These are phyloP conservation scores for Hemithea aestivaria DNA, from an alignment of 2,888 invertebrate genomes.

Conservation along the genomic window DNA sequence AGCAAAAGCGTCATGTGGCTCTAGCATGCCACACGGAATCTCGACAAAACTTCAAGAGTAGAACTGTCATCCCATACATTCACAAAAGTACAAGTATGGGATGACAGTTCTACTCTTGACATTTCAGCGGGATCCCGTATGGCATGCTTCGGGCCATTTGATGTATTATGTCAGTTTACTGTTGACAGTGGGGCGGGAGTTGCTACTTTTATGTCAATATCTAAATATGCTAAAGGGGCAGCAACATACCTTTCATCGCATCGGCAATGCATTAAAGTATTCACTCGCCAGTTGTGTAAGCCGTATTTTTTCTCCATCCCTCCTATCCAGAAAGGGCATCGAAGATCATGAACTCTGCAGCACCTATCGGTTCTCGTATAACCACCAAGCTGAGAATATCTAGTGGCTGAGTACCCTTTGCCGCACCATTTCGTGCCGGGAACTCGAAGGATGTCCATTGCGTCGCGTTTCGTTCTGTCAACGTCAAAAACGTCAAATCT, in stretches of 20 bases:
- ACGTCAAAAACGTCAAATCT: conserved; percentile 17
- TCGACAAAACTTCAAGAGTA: too few relatives aligned
- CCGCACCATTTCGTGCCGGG: conserved; percentile 98
- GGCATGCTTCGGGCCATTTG: too few relatives aligned
- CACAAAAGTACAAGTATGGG: too few relatives aligned
- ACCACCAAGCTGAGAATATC: conserved; percentile 90
- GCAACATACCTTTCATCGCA: conserved; percentile 91
- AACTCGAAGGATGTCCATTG: conserved; percentile 85
- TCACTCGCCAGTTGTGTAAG: conserved; percentile 92
- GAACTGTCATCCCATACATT: too few relatives aligned
- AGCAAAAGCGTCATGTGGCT: too few relatives aligned
- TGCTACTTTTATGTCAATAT: too few relatives aligned
- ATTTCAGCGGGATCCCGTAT: too few relatives aligned
- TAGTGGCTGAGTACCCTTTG: conserved; percentile 88
- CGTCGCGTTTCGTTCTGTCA: conserved; percentile 66
- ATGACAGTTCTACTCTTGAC: too few relatives aligned
- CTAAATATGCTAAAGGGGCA: conserved; percentile 4
- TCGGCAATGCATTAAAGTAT: conserved; percentile 94
- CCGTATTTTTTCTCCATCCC: conserved; percentile 91
- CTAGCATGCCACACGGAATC: too few relatives aligned
- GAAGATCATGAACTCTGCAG: conserved; percentile 91
- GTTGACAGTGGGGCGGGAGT: too few relatives aligned
- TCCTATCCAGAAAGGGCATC: conserved; percentile 91
- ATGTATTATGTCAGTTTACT: too few relatives aligned
- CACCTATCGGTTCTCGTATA: conserved; percentile 91